phyloP scores from a whole-genome alignment of 2,888 invertebrate species.

The Dromius quadrimaculatus region DNA sequence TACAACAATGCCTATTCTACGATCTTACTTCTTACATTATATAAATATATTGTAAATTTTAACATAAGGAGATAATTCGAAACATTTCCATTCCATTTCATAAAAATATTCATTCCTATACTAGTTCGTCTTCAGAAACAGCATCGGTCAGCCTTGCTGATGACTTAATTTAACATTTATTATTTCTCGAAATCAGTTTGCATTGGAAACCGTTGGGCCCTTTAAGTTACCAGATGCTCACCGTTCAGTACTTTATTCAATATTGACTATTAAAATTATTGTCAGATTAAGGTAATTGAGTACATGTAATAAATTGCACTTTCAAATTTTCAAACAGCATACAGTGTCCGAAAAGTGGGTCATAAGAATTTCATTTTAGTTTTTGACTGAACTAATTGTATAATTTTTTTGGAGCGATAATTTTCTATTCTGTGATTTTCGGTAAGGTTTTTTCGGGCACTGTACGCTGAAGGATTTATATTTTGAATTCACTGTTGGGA shows the following conservation, averaged over 20 bases:
- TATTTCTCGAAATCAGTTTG: constrained; percentile 14
- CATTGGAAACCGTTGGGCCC: constrained; percentile 50
- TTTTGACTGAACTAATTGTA: too few relatives aligned
- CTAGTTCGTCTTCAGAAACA: background rate
- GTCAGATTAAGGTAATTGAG: constrained; percentile 39
- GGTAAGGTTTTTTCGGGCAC: constrained; percentile 1
- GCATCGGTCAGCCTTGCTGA: background rate
- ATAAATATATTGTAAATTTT: constrained; percentile 30
- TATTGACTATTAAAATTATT: constrained; percentile 43
- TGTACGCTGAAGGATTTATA: constrained; percentile 4
- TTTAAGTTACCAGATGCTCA: constrained; percentile 47
- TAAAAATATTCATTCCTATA: constrained; percentile 14
- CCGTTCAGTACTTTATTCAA: constrained; percentile 19
- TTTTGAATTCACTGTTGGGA: too few relatives aligned
- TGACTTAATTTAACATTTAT: background rate
- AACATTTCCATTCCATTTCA: constrained; percentile 19
- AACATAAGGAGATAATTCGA: constrained; percentile 21
- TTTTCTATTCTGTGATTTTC: too few relatives aligned
- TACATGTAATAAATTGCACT: constrained; percentile 35
- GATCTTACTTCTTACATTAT: background rate
- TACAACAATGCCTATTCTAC: too few relatives aligned
- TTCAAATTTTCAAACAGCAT: constrained; percentile 17
- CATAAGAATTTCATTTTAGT: background rate
- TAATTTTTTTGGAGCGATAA: too few relatives aligned
- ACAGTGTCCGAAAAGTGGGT: constrained; percentile 13